Base-by-base conservation (phyloP, 2,888 invertebrate species). In the Hirtodrosophila trivittata region DNA sequence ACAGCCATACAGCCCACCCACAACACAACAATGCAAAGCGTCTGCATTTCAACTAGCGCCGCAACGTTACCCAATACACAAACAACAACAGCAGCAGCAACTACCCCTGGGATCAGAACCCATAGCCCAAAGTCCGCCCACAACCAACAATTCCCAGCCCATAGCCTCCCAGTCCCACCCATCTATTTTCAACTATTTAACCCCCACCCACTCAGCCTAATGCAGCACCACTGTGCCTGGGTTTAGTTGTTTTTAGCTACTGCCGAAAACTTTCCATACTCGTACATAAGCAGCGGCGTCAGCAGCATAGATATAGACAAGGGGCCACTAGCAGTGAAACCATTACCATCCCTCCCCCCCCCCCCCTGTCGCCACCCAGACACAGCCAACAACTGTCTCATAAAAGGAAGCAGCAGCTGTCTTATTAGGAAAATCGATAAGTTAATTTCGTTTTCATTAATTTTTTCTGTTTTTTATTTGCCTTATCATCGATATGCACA, bases 1-100 rank as follows among this genome's bases (percentile, higher is more conserved):
- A 84, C 80, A 84, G 84, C 83, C 78, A 76, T 80, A 74, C 74
- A 56, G 46, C 66, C 68, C 50, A 62, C 74, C 77, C 65, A 74
- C 77, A 46, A 70, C 64, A 80, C 80, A 80, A 84, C 80, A 80
- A 84, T 84, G 82, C 84, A 80, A 81, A 84, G 67, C 82, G 84
- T 80, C 80, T 80, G 80, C 84, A 80, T 84, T 80, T 84, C 80
- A 73, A 75, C 80, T 77, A 73, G 77, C 46, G 62, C 66, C 70
- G 21, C 62, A 57, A 59, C 69, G 69, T 73, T 69, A 58, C 72
- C 76, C 72, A 77, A 75, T 42, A 77, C 70, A 82, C 63, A 71
- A 59, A 64, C 42, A 64, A 32, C 58, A 67, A 47, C 66, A 52
- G 42, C 50, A 68, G 38, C 37, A 37, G 30, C 39, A 12, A 32